Percentiles rank a stretch among this genome's conserved stretches.
phyloP scores from a whole-genome alignment of 2,888 invertebrate species.

The Philonicus albiceps region DNA sequence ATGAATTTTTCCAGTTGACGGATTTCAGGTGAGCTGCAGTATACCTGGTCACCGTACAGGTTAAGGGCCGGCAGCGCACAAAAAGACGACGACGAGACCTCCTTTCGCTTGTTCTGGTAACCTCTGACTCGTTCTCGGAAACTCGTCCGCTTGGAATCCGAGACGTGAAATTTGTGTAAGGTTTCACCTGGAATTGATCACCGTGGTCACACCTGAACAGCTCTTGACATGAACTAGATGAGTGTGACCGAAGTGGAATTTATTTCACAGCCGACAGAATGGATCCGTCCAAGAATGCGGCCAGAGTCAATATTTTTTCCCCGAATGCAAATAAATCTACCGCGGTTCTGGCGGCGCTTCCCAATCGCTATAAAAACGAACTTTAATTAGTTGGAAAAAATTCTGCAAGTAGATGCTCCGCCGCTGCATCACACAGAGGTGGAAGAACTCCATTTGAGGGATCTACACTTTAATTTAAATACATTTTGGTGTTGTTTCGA shows the following conservation, averaged over 20 bases:
- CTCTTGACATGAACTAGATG: conserved; percentile 19
- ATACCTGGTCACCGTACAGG: neutral
- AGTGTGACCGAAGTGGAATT: conserved; percentile 22
- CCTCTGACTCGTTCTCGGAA: neutral
- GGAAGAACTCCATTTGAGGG: neutral
- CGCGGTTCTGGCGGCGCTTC: neutral
- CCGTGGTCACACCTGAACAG: conserved; percentile 37
- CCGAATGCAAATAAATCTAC: neutral
- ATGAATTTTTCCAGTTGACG: conserved; percentile 21
- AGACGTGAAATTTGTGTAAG: conserved; percentile 31
- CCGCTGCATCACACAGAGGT: neutral
- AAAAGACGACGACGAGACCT: neutral
- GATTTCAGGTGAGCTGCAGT: conserved; percentile 18
- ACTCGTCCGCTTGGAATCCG: neutral
- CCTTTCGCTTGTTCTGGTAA: conserved; percentile 20
- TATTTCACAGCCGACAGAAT: neutral
- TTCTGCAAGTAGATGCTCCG: neutral
- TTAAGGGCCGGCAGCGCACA: neutral
- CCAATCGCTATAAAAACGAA: neutral
- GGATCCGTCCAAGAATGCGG: conserved; percentile 3
- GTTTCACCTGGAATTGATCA: conserved; percentile 39
- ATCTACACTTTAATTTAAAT: neutral
- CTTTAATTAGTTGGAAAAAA: conserved; percentile 1
- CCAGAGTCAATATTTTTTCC: conserved; percentile 12
- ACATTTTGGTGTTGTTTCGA: neutral